Percentiles rank a stretch among this genome's conserved stretches.
Evolutionary conservation across 2,888 invertebrate genomes (phyloP).

Genomic region (Frankliniella intonsa): DNA sequence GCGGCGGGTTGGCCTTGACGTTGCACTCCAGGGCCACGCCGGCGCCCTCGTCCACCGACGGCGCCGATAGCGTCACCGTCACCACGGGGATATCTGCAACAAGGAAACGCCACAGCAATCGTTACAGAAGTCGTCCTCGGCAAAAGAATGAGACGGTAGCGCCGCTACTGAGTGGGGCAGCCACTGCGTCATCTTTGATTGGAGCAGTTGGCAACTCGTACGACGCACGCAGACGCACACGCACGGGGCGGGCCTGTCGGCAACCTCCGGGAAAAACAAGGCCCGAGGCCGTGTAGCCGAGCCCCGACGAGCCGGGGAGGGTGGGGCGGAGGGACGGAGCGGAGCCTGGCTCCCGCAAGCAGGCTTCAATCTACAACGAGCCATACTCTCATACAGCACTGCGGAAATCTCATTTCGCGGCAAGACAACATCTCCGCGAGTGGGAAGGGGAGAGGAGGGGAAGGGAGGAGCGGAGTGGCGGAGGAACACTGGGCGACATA

Average conservation of each 20-base stretch:
- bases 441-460: background rate
- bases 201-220: background rate
- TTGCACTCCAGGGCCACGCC: constrained; percentile 43
- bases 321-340: background rate
- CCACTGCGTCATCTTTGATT: too few relatives aligned
- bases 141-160: too few relatives aligned
- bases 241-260: background rate
- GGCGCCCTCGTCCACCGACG: background rate
- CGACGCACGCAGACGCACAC: background rate
- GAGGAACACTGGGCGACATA: background rate
- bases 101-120: background rate
- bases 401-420: constrained; percentile 10
- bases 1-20: constrained; percentile 52
- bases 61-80: background rate
- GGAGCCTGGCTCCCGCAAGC: background rate
- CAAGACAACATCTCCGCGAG: constrained; percentile 6
- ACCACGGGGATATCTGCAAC: background rate
- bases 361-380: constrained; percentile 17
- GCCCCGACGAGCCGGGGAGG: background rate
- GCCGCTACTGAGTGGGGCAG: too few relatives aligned
- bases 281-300: background rate
- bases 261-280: background rate
- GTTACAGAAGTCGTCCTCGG: background rate
- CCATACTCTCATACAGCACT: constrained; percentile 13
- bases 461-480: background rate